Evolutionary conservation across 2,888 invertebrate species (phyloP).

Genomic region (Proisotoma minuta): DNA sequence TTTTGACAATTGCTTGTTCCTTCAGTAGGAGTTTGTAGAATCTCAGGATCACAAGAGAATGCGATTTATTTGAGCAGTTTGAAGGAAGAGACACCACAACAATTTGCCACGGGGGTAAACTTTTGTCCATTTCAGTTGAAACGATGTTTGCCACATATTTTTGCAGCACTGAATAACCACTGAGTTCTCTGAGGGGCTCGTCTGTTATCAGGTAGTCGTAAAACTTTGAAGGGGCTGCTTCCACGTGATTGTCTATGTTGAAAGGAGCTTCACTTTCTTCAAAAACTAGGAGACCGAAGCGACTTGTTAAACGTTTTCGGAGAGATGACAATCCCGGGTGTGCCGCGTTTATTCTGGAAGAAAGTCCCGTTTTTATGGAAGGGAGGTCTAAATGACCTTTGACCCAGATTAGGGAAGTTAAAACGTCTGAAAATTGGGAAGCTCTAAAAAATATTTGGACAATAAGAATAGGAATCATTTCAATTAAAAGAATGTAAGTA

Average conservation of each 20-base stretch:
- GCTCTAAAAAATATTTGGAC: background rate
- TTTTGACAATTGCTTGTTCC: background rate
- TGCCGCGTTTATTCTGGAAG: background rate
- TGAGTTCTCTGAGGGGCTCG: background rate
- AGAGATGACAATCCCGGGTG: background rate
- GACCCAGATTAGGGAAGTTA: conserved; percentile 6
- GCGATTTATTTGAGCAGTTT: background rate
- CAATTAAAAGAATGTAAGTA: background rate
- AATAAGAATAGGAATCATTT: background rate
- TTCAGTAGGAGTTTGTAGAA: conserved; percentile 2
- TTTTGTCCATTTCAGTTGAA: background rate
- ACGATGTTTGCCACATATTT: background rate
- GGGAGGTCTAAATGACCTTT: background rate
- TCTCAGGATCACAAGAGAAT: background rate
- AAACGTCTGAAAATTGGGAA: background rate
- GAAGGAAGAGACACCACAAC: background rate
- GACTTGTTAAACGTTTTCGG: background rate
- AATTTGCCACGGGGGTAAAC: background rate
- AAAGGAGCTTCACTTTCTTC: background rate
- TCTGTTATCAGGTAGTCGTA: conserved; percentile 4
- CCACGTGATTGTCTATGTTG: background rate
- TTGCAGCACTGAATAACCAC: background rate
- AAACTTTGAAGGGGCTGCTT: background rate
- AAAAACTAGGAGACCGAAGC: background rate
- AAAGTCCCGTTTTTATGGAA: background rate